Evolutionary conservation across 1,140 invertebrate genomes (phyloP).

Genomic region (Conus betulinus): DNA sequence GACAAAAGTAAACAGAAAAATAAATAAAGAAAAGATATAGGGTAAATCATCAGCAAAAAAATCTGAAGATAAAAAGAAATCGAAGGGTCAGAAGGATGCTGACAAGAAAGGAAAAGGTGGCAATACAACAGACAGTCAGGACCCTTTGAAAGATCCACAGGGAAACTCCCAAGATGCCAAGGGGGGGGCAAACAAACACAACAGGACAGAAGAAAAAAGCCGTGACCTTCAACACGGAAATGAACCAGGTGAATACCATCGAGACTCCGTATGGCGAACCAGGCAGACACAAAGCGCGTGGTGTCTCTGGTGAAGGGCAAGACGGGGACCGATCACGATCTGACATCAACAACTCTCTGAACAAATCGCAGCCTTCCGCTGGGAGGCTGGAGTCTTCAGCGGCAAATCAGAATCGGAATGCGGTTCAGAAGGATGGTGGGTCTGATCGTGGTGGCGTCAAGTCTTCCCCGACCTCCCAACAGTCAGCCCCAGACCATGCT

Average conservation of each 20-base stretch:
- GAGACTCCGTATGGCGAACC: background rate
- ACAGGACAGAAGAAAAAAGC: background rate
- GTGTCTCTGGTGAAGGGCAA: background rate
- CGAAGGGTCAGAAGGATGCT: background rate
- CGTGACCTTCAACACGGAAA: conserved; percentile 2
- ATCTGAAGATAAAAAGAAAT: background rate
- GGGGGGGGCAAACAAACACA: background rate
- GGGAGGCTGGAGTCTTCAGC: background rate
- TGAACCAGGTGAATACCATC: background rate
- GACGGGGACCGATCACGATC: background rate
- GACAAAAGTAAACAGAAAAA: background rate
- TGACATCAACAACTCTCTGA: background rate
- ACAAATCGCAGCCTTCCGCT: background rate
- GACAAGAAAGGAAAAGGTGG: background rate
- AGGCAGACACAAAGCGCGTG: background rate
- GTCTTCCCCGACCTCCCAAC: background rate
- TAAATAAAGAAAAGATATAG: background rate
- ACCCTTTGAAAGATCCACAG: background rate
- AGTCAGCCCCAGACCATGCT: background rate
- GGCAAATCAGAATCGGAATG: background rate
- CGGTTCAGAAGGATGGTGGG: background rate
- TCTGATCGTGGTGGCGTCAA: background rate
- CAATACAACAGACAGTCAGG: background rate
- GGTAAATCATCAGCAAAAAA: background rate
- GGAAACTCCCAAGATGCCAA: background rate